Conservation (phyloP, 1,140 invertebrate species). For the Melitaea cinxia region DNA sequence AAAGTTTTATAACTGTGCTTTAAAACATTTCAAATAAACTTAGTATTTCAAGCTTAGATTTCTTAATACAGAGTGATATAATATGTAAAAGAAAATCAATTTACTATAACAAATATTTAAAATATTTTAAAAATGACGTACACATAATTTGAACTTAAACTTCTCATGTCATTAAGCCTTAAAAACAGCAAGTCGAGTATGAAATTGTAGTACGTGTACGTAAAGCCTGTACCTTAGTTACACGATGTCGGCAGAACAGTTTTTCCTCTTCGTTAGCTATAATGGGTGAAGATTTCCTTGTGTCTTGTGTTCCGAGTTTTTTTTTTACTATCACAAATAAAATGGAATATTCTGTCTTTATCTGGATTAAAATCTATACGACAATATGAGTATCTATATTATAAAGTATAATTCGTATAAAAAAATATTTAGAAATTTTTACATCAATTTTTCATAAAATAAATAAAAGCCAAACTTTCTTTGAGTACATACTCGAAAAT, state of each 20-base stretch:
- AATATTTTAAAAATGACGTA: no score
- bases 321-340: neutral
- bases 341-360: neutral
- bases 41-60: no score
- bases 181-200: neutral
- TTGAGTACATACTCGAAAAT: no score
- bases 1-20: no score
- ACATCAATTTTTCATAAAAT: no score
- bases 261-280: slow-evolving; percentile 14
- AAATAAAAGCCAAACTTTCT: no score
- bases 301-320: slow-evolving; percentile 1
- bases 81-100: no score
- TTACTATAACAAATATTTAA: neutral
- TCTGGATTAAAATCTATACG: neutral
- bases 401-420: no score
- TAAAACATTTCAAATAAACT: no score
- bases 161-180: neutral
- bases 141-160: neutral
- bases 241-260: neutral
- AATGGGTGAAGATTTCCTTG: slow-evolving; percentile 9
- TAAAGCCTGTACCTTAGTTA: slow-evolving; percentile 9
- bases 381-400: no score
- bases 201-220: neutral
- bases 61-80: no score
- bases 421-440: no score